Evolutionary conservation across 1,140 invertebrate genomes (phyloP).

Genomic region (Lycorma delicatula): DNA sequence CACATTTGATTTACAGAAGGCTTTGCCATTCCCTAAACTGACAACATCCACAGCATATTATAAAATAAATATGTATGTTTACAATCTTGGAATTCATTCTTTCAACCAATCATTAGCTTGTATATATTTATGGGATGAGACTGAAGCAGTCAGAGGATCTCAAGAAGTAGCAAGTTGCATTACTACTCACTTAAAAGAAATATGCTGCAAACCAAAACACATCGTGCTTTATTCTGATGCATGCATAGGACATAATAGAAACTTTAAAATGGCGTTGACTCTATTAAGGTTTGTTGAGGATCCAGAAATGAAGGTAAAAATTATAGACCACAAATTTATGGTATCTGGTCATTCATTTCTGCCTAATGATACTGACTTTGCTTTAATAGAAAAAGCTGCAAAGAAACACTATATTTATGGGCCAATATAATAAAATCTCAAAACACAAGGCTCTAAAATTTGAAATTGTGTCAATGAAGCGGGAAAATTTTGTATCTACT

Average conservation of each 20-base stretch:
- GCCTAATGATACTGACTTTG: background rate
- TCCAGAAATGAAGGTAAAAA: background rate
- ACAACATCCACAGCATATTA: constrained; percentile 17
- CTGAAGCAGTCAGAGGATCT: constrained; percentile 17
- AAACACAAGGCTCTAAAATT: constrained; percentile 4
- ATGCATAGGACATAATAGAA: constrained; percentile 19
- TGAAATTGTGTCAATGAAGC: constrained; percentile 3
- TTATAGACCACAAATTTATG: background rate
- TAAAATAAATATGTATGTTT: constrained; percentile 18
- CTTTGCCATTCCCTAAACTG: constrained; percentile 15
- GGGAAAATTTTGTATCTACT: constrained; percentile 15
- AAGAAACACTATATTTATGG: background rate
- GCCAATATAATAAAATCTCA: background rate
- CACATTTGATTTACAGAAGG: constrained; percentile 16
- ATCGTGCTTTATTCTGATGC: constrained; percentile 17
- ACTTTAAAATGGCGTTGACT: constrained; percentile 18
- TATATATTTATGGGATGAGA: constrained; percentile 26
- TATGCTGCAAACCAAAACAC: background rate
- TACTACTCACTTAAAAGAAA: background rate
- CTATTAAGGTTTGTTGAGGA: constrained; percentile 17
- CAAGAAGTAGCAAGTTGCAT: constrained; percentile 20
- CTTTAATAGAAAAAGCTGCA: background rate
- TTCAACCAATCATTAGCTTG: constrained; percentile 14
- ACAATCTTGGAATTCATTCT: constrained; percentile 21
- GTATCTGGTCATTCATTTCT: background rate